Base-by-base conservation (phyloP, 2,888 invertebrate species). In the Phlogophora meticulosa region DNA sequence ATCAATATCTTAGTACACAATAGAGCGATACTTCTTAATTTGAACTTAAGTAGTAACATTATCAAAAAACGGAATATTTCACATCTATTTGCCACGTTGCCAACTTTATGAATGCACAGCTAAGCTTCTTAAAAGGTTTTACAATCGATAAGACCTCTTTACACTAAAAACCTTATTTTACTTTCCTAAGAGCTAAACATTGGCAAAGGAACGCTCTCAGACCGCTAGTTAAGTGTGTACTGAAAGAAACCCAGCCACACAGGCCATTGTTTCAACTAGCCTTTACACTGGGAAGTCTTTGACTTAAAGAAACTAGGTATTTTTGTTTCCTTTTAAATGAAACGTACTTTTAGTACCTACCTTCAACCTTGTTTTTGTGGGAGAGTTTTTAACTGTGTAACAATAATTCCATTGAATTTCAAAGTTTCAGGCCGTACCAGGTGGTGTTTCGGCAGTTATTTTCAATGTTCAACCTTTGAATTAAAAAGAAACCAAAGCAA, bases 261-360 rank as follows among this genome's bases (percentile, higher is more conserved):
- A 52, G 20, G 17, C 52, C 11, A 42, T 74, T 71, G 57, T 71
- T 71, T 32, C 36, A 52, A 57, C 45, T 57, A 64, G 56, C 56
- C 42, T 43, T 51, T 73, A 72, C 42, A 42, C 62, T 20, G 17
- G 24, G 40, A 43, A 38, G 51, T 32, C 74, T 71, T 71, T 73
- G 70, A 56, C 51, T 73, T 13, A 13, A 13, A 42, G 22, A 42
- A 64, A 38, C 56, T 57, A 10, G 0, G 17, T 42, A 73, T 36
- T 64, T 57, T 36, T 1, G 15, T 52, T 73, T 53, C 15, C 15
- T 60, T 57, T 34, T 46, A 28, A 59, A 57, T 34, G 22, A 20
- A 52, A 52, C 0, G 7, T 51, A 22, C 15, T 13, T 22, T 4
- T 28, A 5, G 2, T 28, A 4, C 5, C 5, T 24, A 40, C 24